Base-by-base conservation (phyloP, 2,888 invertebrate species). In the Herminia tarsipennalis region DNA sequence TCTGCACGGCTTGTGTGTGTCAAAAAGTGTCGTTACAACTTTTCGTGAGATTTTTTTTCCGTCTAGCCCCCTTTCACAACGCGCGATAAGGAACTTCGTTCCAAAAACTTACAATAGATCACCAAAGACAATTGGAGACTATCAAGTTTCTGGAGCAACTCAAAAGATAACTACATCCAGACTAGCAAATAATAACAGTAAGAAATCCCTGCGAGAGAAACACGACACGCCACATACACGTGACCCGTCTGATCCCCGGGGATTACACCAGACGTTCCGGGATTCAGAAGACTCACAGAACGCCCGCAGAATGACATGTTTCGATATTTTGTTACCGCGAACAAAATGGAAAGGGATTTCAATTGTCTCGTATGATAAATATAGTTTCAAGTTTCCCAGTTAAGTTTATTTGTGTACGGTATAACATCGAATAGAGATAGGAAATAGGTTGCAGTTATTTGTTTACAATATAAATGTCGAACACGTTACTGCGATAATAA, bases 251-350 rank as follows among this genome's bases (percentile, higher is more conserved):
- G 28, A 56, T 58, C 38, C 44, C 20, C 6, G 37, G 51, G 38
- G 49, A 52, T 52, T 47, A 40, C 33, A 36, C 46, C 51, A 44
- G 44, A 44, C 52, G 46, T 42, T 13, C 25, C 37, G 36, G 34
- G 61, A 27, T 37, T 30, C 52, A 46, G 45, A 51, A 56, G 63
- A 53, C 63, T 50, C 50, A 22, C 33, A 43, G 38, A 41, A 49
- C 52, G 35, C 50, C 34, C 27, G 37, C 44, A 56, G 63, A 63
- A 66, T 66, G 59, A 66, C 63, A 56, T 62, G 48, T 53, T 59
- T 52, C 55, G 54, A 69, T 74, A 64, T 72, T 55, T 63, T 50
- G 60, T 56, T 50, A 54, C 48, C 43, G 39, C 10, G 30, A 36
- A 54, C 46, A 58, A 65, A 64, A 60, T 65, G 36, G 48, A 48